Conservation (phyloP, 2,113 vertebrate species). For the Ifrita kowaldi region DNA sequence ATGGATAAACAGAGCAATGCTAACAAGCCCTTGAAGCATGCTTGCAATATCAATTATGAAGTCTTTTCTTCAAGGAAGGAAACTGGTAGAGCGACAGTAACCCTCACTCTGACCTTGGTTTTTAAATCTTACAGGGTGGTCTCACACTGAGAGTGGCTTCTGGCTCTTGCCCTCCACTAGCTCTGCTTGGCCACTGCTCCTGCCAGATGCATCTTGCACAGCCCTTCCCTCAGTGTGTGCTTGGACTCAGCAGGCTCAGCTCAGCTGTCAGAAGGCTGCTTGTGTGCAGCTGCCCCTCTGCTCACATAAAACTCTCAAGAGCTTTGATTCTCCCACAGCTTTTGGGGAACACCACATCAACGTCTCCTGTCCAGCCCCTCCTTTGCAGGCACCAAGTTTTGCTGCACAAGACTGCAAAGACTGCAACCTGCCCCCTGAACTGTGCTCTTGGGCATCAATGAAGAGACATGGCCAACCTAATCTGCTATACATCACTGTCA, state of each 20-base stretch:
- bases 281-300: neutral
- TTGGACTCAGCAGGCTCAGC: neutral
- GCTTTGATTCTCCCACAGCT: neutral
- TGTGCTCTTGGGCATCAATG: neutral
- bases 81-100: neutral
- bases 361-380: neutral
- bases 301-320: neutral
- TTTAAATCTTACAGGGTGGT: neutral
- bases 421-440: neutral
- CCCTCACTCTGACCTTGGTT: neutral
- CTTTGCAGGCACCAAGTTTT: neutral
- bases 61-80: neutral
- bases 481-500: too few relatives aligned
- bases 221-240: neutral
- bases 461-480: too few relatives aligned
- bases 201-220: neutral
- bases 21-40: neutral
- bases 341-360: neutral
- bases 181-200: neutral
- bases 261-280: neutral
- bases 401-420: neutral
- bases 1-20: neutral
- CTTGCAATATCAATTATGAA: neutral
- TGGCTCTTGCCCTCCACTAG: neutral
- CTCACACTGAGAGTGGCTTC: neutral